phyloP scores from a whole-genome alignment of 2,113 vertebrate species.

The Hyaena hyaena region DNA sequence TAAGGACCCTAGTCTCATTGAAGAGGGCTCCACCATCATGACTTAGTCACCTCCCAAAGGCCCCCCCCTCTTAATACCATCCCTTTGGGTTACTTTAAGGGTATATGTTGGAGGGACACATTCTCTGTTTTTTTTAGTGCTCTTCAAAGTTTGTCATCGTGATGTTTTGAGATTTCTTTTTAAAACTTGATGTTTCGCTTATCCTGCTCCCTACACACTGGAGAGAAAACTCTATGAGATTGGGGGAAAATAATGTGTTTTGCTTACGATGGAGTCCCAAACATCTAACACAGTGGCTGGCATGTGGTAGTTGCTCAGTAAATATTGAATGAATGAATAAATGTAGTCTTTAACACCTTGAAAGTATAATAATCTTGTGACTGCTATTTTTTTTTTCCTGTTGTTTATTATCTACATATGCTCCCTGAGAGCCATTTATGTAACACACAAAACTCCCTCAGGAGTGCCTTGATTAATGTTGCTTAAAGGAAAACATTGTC shows the following conservation, averaged over 20 bases:
- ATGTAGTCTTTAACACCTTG: neutral
- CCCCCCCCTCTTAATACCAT: neutral
- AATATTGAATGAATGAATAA: neutral
- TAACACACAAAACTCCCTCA: neutral
- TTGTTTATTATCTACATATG: neutral
- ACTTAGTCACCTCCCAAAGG: neutral
- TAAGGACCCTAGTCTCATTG: neutral
- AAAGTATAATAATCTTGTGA: neutral
- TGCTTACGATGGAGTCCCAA: neutral
- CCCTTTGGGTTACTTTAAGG: neutral
- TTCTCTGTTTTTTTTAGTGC: neutral
- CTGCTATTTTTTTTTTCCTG: neutral
- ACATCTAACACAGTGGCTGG: neutral
- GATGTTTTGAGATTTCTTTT: neutral
- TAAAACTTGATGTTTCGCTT: neutral
- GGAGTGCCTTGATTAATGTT: neutral
- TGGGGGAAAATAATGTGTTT: neutral
- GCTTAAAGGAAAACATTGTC: neutral
- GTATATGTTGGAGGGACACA: neutral
- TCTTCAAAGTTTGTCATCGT: neutral
- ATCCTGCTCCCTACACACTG: neutral
- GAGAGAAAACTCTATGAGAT: neutral
- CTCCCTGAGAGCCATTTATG: neutral
- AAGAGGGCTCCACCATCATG: neutral
- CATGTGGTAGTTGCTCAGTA: neutral